Conservation (phyloP, 2,888 invertebrate genomes). For the Lasioglossum figueresi region DNA sequence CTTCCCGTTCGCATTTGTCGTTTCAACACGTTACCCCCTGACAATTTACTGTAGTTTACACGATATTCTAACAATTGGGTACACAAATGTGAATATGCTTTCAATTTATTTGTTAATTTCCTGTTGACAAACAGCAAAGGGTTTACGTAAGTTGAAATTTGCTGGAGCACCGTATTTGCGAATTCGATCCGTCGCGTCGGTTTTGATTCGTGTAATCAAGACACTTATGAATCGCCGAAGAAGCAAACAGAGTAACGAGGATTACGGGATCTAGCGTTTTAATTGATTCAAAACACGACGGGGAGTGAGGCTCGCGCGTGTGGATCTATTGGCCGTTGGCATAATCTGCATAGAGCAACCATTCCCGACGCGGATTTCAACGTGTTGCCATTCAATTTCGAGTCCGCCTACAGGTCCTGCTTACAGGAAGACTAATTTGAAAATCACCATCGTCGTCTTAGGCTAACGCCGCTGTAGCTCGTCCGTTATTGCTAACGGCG, state of each 20-base stretch:
- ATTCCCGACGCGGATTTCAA: conserved; percentile 26
- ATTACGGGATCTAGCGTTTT: conserved; percentile 36
- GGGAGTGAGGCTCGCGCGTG: neutral
- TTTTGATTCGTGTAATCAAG: neutral
- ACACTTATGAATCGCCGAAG: conserved; percentile 4
- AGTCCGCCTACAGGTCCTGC: conserved; percentile 9
- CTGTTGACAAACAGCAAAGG: neutral
- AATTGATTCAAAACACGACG: conserved; percentile 47
- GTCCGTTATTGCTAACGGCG: conserved; percentile 42
- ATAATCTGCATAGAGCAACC: conserved; percentile 36
- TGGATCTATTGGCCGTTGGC: conserved; percentile 10
- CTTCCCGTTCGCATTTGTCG: neutral
- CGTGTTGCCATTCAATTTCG: conserved; percentile 52
- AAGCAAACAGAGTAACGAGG: conserved; percentile 24
- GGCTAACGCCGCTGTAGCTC: conserved; percentile 31
- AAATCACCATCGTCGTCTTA: conserved; percentile 37
- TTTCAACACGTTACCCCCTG: neutral
- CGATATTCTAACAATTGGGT: neutral
- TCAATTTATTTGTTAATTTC: neutral
- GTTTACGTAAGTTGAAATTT: neutral
- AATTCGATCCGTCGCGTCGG: neutral
- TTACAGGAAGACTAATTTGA: conserved; percentile 51
- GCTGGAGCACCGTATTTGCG: neutral
- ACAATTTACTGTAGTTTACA: neutral
- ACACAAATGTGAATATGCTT: neutral